Base-by-base conservation (phyloP, 1,140 invertebrate genomes). In the Solenopsis invicta region DNA sequence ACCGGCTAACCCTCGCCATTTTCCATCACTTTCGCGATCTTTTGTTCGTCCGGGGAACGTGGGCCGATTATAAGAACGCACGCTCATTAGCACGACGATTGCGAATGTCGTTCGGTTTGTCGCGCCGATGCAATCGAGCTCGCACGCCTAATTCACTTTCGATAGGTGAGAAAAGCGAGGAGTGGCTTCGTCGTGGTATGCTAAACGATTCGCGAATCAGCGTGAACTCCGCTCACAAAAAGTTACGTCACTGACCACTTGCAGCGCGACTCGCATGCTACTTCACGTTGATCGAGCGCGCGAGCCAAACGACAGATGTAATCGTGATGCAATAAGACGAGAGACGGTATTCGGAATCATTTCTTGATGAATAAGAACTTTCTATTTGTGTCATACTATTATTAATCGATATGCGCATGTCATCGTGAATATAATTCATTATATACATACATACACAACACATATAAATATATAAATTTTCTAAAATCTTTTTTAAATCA, bases 201-300 rank as follows among this genome's bases (percentile, higher is more conserved):
- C 13, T 16, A 62, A n/a, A 37, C 16, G 10, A 21, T 37, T 37
- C 21, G 50, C 50, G 50, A 3, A 54, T 8, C 29, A 10, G 29
- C 21, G 41, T 52, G 50, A 75, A 74, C 29, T 74, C 18, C 61
- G 61, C 16, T 29, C 61, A 18, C 61, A 64, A 64, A 64, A 64
- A 9, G 5, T 64, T 34, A 12, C 56, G 21, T 59, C 21, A 24
- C 21, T 24, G 8, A 2, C 24, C 61, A 16, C 50, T 34, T 34
- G 48, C 18, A 48, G 24, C 71, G 24, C 67, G 29, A 74, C 16
- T 24, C 69, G 48, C 21, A 9, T 48, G 8, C 16, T 54, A 54
- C 50, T 52, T 74, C 71, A 54, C 50, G 24, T 34, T 5, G 4
- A 6, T n/a, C 9, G 18, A 18, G 4, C 16, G 48, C 71, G 71